A percentile compares a stretch with the other conserved stretches of the same genome.
phyloP scores from a whole-genome alignment of 2,797 vertebrate genomes.

The Sebastes iracundus region DNA sequence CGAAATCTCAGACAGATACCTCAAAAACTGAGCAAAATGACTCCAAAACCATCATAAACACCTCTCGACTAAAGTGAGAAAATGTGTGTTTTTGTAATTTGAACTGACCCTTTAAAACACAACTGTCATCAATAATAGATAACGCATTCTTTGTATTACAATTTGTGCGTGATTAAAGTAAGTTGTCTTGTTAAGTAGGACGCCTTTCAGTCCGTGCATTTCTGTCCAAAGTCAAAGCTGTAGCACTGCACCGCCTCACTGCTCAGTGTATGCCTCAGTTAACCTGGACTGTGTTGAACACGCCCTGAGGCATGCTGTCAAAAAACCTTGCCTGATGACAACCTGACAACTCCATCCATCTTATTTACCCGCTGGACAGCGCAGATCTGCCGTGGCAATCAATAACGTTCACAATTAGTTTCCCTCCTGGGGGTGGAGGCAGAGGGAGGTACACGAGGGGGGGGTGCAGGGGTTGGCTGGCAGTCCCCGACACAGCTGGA shows the following conservation, averaged over 20 bases:
- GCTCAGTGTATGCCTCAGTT: conserved; percentile 55
- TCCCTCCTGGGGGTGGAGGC: conserved; percentile 59
- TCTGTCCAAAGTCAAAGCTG: conserved; percentile 68
- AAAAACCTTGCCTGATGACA: conserved; percentile 78
- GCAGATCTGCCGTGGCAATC: conserved; percentile 77
- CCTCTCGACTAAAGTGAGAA: neutral
- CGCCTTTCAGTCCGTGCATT: conserved; percentile 20
- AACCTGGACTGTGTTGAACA: conserved; percentile 74
- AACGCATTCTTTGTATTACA: neutral
- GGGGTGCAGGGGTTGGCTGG: conserved; percentile 38
- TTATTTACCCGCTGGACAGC: conserved; percentile 81
- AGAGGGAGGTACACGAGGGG: conserved; percentile 22
- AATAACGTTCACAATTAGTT: conserved; percentile 86
- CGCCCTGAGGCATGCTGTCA: conserved; percentile 74
- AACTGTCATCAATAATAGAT: neutral
- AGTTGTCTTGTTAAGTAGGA: conserved; percentile 39
- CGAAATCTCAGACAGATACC: neutral
- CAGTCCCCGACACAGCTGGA: conserved; percentile 79
- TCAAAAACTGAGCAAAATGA: neutral
- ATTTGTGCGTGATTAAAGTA: neutral
- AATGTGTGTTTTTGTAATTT: neutral
- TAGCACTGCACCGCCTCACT: conserved; percentile 27
- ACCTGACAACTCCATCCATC: conserved; percentile 86
- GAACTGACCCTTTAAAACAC: neutral
- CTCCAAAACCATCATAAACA: neutral